These are phyloP conservation scores for Xenopus tropicalis DNA, from an alignment of 2,113 vertebrate species.

Conservation along the genomic window DNA sequence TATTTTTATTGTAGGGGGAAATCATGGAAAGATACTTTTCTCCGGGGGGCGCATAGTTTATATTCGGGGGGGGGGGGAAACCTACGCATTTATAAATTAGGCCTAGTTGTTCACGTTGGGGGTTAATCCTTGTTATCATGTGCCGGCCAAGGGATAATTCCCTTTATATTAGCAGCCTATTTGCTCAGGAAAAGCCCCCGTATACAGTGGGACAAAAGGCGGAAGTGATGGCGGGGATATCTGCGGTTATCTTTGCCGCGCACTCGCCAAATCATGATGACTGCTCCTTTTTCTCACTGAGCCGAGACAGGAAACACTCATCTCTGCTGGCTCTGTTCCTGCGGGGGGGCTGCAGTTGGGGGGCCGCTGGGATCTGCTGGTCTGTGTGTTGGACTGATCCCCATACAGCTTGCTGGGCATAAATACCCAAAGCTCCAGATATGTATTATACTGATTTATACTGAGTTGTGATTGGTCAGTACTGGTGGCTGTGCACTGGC, in stretches of 20 bases:
- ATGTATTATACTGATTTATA: too few relatives aligned
- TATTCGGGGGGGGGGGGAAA: too few relatives aligned
- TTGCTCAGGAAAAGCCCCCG: conserved; percentile 61
- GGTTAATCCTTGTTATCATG: neutral
- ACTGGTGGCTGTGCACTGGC: too few relatives aligned
- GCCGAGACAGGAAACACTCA: conserved; percentile 56
- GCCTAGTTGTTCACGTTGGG: too few relatives aligned
- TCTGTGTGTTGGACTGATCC: neutral
- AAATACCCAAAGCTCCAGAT: too few relatives aligned
- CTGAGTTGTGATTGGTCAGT: too few relatives aligned
- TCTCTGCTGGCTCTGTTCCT: conserved; percentile 54
- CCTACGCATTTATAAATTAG: too few relatives aligned
- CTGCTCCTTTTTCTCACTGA: conserved; percentile 46
- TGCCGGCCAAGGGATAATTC: conserved; percentile 45
- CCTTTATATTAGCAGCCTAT: conserved; percentile 51
- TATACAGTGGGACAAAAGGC: conserved; percentile 61
- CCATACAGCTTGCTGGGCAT: too few relatives aligned
- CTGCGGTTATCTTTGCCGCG: conserved; percentile 55
- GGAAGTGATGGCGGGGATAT: conserved; percentile 56
- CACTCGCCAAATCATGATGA: conserved; percentile 50
- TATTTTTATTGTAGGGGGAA: too few relatives aligned
- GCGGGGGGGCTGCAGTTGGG: conserved; percentile 47
- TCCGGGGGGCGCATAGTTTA: too few relatives aligned
- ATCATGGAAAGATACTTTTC: too few relatives aligned
- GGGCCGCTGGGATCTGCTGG: neutral